These are phyloP conservation scores for Gortyna flavago DNA, from an alignment of 2,888 invertebrate species.

Conservation along the genomic window DNA sequence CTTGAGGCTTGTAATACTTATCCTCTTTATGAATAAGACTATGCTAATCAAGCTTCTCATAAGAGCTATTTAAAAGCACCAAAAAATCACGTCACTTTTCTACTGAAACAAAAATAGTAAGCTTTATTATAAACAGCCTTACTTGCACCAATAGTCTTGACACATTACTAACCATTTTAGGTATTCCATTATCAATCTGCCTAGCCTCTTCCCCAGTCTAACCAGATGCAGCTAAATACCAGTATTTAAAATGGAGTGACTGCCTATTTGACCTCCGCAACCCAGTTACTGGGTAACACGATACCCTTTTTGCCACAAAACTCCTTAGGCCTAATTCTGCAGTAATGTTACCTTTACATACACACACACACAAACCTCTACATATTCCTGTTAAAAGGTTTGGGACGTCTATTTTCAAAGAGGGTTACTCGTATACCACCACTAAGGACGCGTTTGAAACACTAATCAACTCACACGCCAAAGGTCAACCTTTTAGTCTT, in stretches of 20 bases:
- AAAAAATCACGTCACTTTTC: neutral
- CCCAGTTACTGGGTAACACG: neutral
- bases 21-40: neutral
- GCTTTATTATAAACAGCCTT: neutral
- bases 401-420: slow-evolving; percentile 14
- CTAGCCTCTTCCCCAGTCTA: neutral
- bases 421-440: slow-evolving; percentile 8
- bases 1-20: too few relatives aligned
- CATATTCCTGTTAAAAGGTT: slow-evolving; percentile 16
- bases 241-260: neutral
- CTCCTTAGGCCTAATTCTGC: slow-evolving; percentile 11
- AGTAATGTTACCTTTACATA: neutral
- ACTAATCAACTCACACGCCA: slow-evolving; percentile 24
- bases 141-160: neutral
- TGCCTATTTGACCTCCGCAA: neutral
- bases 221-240: neutral
- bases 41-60: neutral
- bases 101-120: neutral
- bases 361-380: too few relatives aligned
- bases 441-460: slow-evolving; percentile 16
- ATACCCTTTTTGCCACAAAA: neutral
- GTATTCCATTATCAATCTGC: neutral
- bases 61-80: neutral
- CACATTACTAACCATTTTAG: neutral
- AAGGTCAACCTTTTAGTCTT: slow-evolving; percentile 28